Conservation (phyloP, 2,113 vertebrate genomes). For the Cathartes aura region DNA sequence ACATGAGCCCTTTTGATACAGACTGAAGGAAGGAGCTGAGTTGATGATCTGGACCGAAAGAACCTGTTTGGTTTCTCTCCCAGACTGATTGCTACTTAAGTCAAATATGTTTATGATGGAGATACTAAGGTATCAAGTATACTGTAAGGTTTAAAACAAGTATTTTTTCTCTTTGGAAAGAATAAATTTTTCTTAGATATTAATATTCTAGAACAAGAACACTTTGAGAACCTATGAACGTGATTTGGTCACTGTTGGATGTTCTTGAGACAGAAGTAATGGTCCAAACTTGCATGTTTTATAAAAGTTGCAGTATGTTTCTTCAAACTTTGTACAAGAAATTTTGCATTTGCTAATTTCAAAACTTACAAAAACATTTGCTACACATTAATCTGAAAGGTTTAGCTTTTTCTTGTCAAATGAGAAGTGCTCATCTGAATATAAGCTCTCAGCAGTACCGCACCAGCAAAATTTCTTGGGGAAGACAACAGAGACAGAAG, state of each 20-base stretch:
- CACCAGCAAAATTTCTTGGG: background rate
- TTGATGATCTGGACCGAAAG: background rate
- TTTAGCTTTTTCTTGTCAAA: background rate
- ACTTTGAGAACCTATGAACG: background rate
- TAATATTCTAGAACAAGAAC: background rate
- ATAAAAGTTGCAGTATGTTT: background rate
- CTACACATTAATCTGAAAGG: background rate
- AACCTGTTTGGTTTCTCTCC: background rate
- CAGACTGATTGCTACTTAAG: background rate
- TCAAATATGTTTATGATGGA: background rate
- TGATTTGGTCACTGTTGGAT: background rate
- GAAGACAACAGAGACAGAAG: background rate
- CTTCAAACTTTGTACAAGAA: background rate
- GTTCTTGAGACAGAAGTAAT: background rate
- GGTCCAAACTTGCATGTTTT: background rate
- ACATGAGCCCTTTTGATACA: background rate
- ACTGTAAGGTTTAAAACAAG: background rate
- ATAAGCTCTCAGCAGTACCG: background rate
- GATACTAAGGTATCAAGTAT: background rate
- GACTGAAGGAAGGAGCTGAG: background rate
- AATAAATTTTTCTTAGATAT: background rate
- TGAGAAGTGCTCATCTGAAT: background rate
- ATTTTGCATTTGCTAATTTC: constrained; percentile 8
- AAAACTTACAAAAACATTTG: background rate
- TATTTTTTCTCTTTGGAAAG: constrained; percentile 13